These are phyloP conservation scores for Colletes gigas DNA, from an alignment of 1,140 invertebrate genomes.

Conservation along the genomic window DNA sequence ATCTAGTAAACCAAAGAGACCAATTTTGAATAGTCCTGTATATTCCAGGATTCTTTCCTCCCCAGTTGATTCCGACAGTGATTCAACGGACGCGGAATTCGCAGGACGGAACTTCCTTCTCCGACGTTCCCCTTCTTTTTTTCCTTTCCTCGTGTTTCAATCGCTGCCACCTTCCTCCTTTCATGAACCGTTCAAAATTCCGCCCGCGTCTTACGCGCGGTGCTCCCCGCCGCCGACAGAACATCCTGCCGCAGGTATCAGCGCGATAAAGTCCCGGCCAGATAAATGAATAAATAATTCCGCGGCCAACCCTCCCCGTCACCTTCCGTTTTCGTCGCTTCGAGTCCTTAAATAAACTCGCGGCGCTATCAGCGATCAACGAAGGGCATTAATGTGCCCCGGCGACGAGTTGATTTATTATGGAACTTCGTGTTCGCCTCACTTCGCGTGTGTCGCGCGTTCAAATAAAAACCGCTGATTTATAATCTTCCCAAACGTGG, in stretches of 20 bases:
- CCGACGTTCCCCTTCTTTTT: background rate
- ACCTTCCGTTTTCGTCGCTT: constrained; percentile 7
- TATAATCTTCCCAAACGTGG: constrained; percentile 11
- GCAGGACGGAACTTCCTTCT: background rate
- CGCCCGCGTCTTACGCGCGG: background rate
- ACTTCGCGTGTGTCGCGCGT: constrained; percentile 22
- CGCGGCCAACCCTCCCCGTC: background rate
- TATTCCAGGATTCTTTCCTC: background rate
- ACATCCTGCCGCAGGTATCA: constrained; percentile 30
- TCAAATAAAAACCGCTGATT: constrained; percentile 21
- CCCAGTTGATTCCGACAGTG: background rate
- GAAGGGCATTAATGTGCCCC: constrained; percentile 9
- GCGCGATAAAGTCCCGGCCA: constrained; percentile 11
- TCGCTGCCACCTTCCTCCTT: background rate
- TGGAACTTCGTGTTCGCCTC: constrained; percentile 11
- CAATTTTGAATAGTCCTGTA: background rate
- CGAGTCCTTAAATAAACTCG: constrained; percentile 17
- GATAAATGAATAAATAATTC: constrained; percentile 47
- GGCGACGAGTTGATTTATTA: constrained; percentile 35
- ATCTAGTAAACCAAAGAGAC: too few species aligned
- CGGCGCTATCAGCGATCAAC: constrained; percentile 24
- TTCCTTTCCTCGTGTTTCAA: background rate
- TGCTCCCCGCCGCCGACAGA: background rate
- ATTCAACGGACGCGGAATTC: background rate
- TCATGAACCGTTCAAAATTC: constrained; percentile 23